phyloP scores from a whole-genome alignment of 2,113 vertebrate species.

The Zosterops hypoxanthus region DNA sequence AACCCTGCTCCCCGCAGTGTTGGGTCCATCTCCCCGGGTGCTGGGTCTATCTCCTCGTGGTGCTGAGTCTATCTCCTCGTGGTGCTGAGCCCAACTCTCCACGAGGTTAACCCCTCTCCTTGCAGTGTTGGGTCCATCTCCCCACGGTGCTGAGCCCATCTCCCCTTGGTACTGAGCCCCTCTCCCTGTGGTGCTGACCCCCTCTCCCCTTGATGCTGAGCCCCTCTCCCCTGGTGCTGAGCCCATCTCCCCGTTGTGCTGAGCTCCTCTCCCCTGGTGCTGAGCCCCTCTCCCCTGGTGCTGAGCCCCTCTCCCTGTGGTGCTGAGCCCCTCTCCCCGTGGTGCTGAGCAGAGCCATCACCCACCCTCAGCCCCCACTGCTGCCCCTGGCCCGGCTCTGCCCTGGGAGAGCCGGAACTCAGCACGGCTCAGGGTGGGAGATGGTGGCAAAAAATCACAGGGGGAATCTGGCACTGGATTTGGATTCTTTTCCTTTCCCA shows the following conservation, averaged over 20 bases:
- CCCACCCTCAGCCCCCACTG: rapidly evolving
- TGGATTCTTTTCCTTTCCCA: background rate
- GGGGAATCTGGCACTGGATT: rapidly evolving
- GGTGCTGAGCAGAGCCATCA: rapidly evolving
- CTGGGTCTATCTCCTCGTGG: rapidly evolving
- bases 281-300: background rate
- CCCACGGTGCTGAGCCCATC: too few relatives aligned
- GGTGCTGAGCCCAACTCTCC: background rate
- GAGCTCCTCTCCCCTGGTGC: rapidly evolving
- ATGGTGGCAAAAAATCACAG: rapidly evolving
- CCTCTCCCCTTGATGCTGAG: background rate
- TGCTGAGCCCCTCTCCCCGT: background rate
- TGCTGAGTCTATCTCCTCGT: background rate
- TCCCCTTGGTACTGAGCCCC: background rate
- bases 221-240: background rate
- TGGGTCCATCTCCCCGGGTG: background rate
- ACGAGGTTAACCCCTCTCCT: rapidly evolving
- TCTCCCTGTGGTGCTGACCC: rapidly evolving
- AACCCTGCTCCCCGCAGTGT: too few relatives aligned
- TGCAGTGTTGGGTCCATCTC: background rate
- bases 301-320: rapidly evolving
- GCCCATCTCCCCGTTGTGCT: background rate
- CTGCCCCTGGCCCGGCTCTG: rapidly evolving
- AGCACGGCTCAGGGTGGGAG: background rate
- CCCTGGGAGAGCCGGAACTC: background rate